Conservation (phyloP, 2,797 vertebrate genomes). For the Pangasius krempfi region DNA sequence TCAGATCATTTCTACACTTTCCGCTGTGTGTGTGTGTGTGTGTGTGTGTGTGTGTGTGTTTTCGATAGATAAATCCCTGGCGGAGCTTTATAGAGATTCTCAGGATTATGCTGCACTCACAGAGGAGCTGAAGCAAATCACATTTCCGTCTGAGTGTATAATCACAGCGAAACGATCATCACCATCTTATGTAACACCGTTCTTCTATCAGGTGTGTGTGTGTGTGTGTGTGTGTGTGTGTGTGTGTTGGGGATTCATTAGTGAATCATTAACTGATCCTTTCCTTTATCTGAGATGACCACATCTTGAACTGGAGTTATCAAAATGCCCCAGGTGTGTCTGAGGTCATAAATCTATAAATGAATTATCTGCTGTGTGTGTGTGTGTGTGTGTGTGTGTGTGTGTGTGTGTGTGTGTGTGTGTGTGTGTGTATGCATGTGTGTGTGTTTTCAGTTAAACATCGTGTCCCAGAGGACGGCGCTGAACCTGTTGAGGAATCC, state of each 20-base stretch:
- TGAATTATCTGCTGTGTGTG: background rate
- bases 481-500: conserved; percentile 77
- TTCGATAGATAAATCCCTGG: conserved; percentile 60
- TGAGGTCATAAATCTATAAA: conserved; percentile 26
- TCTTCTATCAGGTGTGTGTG: conserved; percentile 74
- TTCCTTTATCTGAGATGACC: conserved; percentile 11
- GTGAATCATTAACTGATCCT: conserved; percentile 31
- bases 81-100: conserved; percentile 66
- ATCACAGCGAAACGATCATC: conserved; percentile 20
- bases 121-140: conserved; percentile 66
- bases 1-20: background rate
- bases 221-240: conserved; percentile 28
- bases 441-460: conserved; percentile 65
- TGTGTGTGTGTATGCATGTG: background rate
- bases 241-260: background rate
- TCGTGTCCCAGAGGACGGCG: conserved; percentile 73
- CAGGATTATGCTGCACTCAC: conserved; percentile 58
- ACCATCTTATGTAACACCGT: conserved; percentile 71
- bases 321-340: conserved; percentile 2
- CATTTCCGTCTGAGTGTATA: background rate
- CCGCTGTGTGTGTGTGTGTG: background rate
- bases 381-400: conserved; percentile 7
- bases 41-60: conserved; percentile 4
- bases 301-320: conserved; percentile 42
- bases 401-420: conserved; percentile 2